A percentile compares a stretch with the other conserved stretches of the same genome.
phyloP scores from a whole-genome alignment of 2,888 invertebrate species.

The Amitus sp. region DNA sequence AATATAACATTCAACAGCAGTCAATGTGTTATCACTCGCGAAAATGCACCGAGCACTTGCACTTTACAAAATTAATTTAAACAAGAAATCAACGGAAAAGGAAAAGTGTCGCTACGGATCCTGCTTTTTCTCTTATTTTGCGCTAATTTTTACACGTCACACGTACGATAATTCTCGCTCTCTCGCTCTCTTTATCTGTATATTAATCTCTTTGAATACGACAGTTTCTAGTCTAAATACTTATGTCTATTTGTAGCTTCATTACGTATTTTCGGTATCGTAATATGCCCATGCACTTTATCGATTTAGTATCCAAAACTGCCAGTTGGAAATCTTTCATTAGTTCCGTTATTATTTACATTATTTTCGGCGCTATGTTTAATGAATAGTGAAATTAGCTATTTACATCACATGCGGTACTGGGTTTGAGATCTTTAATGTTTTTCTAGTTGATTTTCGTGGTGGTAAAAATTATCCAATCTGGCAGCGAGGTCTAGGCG shows the following conservation, averaged over 20 bases:
- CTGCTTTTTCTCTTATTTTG: constrained; percentile 5
- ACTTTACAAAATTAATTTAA: constrained; percentile 44
- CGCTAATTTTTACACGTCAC: constrained; percentile 31
- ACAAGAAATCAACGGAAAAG: constrained; percentile 19
- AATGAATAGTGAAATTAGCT: neutral
- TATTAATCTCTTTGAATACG: constrained; percentile 36
- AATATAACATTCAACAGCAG: constrained; percentile 64
- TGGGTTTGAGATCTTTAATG: constrained; percentile 1
- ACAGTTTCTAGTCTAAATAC: constrained; percentile 42
- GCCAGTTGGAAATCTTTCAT: constrained; percentile 20
- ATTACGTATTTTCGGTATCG: constrained; percentile 51
- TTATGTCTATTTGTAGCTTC: constrained; percentile 49
- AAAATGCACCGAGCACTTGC: constrained; percentile 47
- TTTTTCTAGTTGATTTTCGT: neutral
- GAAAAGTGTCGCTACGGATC: constrained; percentile 15
- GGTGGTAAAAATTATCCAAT: constrained; percentile 16
- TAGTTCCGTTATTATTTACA: constrained; percentile 10
- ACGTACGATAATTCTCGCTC: constrained; percentile 8
- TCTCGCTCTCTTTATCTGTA: constrained; percentile 29
- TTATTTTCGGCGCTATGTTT: neutral
- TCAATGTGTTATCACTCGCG: constrained; percentile 53
- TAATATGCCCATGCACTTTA: constrained; percentile 39
- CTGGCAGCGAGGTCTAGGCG: constrained; percentile 16
- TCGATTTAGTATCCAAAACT: constrained; percentile 13
- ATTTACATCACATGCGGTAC: constrained; percentile 3